Base-by-base conservation (phyloP, 2,113 vertebrate genomes). In the Platysteira castanea region DNA sequence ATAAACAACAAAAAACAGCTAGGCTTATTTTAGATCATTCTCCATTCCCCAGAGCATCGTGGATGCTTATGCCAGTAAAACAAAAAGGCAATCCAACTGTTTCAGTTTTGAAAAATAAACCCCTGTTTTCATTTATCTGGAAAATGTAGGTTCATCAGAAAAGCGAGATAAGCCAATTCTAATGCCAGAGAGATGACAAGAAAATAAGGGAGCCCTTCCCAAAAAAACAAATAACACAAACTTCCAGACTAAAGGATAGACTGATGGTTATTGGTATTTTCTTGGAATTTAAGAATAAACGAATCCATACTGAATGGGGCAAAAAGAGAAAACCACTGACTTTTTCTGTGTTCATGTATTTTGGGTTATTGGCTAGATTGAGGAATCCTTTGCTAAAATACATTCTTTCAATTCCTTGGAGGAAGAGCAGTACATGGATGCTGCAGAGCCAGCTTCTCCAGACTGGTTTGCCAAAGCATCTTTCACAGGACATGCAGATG, bases 1-100 rank as follows among this genome's bases (percentile, higher is more conserved):
- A 93, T 69, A 95, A 96, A 95, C 95, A 96, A 84, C 68, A 95
- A 53, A 94, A 96, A 95, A 3, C 87, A 90, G 69, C 85, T 68
- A 89, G 83, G 76, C 87, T 92, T 96, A 90, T 95, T 97, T 95
- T 96, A 95, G 95, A 87, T 84, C 80, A 80, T 59, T 93, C 83
- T 82, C 85, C 87, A 76, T 79, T 95, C 87, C 90, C 78, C 64
- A 92, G 88, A 94, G 86, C 78, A 93, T 42, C 54, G 39, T 13
- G 75, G 71, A 96, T 96, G 93, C 93, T 90, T 95, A 92, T 90
- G 49, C 89, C 39, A 82, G 91, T 91, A 94, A 96, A 94, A 96
- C 70, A 96, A 92, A 95, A 94, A 84, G 53, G 50, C 81, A 93
- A 91, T 81, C 86, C 89, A 87, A 95, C 76, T 92, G 91, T 90